A percentile compares a stretch with the other conserved stretches of the same genome.
These are phyloP conservation scores for Amblyopsis hoosieri DNA, from an alignment of 2,797 vertebrate genomes.

Conservation along the genomic window DNA sequence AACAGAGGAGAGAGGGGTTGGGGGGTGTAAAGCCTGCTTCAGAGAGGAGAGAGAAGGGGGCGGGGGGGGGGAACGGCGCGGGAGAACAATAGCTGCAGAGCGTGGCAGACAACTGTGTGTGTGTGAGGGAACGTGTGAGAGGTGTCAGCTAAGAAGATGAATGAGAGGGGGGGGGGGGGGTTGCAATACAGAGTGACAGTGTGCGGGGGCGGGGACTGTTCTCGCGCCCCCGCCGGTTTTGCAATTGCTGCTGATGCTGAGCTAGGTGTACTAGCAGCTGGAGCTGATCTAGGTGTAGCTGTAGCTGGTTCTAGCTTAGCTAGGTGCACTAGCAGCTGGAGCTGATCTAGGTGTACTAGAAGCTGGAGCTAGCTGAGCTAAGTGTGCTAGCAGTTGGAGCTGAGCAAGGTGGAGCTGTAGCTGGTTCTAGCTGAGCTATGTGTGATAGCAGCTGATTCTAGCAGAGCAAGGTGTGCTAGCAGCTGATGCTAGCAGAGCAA, in stretches of 20 bases:
- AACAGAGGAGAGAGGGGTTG: slow-evolving; percentile 19
- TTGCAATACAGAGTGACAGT: slow-evolving; percentile 54
- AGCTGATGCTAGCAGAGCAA: too few relatives aligned
- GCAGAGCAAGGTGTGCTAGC: too few relatives aligned
- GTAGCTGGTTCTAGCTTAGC: too few relatives aligned
- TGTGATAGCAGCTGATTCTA: too few relatives aligned
- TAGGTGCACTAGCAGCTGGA: too few relatives aligned
- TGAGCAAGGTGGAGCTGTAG: too few relatives aligned
- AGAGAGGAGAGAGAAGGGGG: neutral
- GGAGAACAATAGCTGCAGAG: slow-evolving; percentile 50
- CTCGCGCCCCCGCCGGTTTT: slow-evolving; percentile 19
- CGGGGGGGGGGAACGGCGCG: neutral
- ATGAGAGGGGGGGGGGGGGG: slow-evolving; percentile 26
- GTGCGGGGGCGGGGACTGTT: slow-evolving; percentile 61
- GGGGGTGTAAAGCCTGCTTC: neutral
- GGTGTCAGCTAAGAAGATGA: slow-evolving; percentile 46
- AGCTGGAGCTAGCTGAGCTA: too few relatives aligned
- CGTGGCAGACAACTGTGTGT: slow-evolving; percentile 19
- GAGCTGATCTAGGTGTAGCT: too few relatives aligned
- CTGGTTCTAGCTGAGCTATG: too few relatives aligned
- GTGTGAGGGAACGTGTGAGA: slow-evolving; percentile 37
- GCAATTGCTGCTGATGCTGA: slow-evolving; percentile 36
- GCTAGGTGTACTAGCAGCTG: slow-evolving; percentile 42
- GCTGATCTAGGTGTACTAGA: too few relatives aligned
- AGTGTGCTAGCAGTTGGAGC: neutral